Conservation (phyloP, 2,888 invertebrate genomes). For the Xestia ashworthii region DNA sequence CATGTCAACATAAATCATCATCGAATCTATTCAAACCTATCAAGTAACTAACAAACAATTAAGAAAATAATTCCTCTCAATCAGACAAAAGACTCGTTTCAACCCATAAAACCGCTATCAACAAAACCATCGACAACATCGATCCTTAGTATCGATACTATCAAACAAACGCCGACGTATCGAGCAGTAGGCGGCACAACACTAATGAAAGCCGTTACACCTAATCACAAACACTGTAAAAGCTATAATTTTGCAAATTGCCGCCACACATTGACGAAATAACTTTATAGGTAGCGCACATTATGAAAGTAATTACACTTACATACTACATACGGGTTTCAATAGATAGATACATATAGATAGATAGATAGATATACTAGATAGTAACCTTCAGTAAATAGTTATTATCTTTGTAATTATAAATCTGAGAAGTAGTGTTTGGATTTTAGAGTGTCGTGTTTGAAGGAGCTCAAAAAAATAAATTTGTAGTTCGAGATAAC, state of each 20-base stretch:
- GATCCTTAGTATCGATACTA: conserved; percentile 40
- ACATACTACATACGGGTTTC: conserved; percentile 30
- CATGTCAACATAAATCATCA: background rate
- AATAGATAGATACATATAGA: background rate
- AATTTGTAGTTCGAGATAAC: background rate
- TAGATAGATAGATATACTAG: background rate
- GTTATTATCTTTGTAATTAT: conserved; percentile 42
- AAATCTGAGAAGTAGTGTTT: conserved; percentile 8
- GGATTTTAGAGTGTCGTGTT: background rate
- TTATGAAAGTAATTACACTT: conserved; percentile 73
- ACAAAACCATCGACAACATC: conserved; percentile 41
- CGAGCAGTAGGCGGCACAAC: conserved; percentile 47
- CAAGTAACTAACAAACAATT: background rate
- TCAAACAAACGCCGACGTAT: conserved; percentile 55
- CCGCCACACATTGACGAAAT: conserved; percentile 73
- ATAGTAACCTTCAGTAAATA: conserved; percentile 16
- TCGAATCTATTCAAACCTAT: background rate
- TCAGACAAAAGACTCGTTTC: conserved; percentile 25
- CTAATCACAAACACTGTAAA: conserved; percentile 79
- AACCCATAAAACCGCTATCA: conserved; percentile 28
- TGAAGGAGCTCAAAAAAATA: background rate
- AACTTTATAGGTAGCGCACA: conserved; percentile 76
- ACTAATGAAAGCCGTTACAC: conserved; percentile 79
- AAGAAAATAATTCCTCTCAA: conserved; percentile 4
- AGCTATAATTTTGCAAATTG: conserved; percentile 85